Evolutionary conservation across 2,888 invertebrate genomes (phyloP).

Genomic region (Cinara cedri): DNA sequence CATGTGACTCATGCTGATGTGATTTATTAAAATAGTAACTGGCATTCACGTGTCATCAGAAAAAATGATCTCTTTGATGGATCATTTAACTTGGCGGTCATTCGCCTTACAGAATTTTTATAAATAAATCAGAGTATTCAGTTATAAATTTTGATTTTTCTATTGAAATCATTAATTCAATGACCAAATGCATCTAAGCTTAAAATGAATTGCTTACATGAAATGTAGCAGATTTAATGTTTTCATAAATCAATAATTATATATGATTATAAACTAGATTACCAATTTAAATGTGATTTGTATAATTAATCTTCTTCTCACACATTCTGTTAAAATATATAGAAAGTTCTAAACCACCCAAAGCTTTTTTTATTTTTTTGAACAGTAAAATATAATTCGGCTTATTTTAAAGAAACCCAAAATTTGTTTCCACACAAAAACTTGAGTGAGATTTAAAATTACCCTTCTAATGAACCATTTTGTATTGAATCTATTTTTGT

Average conservation of each 20-base stretch:
- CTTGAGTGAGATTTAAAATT: slow-evolving; percentile 9
- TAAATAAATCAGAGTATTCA: slow-evolving; percentile 32
- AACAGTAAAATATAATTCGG: slow-evolving; percentile 7
- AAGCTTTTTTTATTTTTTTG: not conserved
- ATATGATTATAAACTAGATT: not conserved
- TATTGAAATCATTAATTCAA: not conserved
- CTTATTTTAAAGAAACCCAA: slow-evolving; percentile 9
- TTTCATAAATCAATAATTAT: slow-evolving; percentile 7
- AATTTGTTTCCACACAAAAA: not conserved
- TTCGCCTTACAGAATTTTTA: slow-evolving; percentile 43
- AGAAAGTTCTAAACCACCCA: not conserved
- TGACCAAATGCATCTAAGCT: not conserved
- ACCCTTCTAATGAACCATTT: slow-evolving; percentile 1
- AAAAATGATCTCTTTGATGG: slow-evolving; percentile 54
- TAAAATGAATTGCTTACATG: not conserved
- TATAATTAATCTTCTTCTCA: slow-evolving; percentile 1
- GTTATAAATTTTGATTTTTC: slow-evolving; percentile 13
- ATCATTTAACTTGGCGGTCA: slow-evolving; percentile 54
- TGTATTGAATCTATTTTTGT: slow-evolving; percentile 38
- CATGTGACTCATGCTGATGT: slow-evolving; percentile 53
- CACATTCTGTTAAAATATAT: slow-evolving; percentile 1
- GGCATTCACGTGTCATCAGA: slow-evolving; percentile 49
- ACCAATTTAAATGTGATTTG: not conserved
- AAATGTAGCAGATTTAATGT: not conserved
- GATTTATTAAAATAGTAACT: slow-evolving; percentile 56